These are phyloP conservation scores for Leptinotarsa juncta DNA, from an alignment of 2,888 invertebrate genomes.

Conservation along the genomic window DNA sequence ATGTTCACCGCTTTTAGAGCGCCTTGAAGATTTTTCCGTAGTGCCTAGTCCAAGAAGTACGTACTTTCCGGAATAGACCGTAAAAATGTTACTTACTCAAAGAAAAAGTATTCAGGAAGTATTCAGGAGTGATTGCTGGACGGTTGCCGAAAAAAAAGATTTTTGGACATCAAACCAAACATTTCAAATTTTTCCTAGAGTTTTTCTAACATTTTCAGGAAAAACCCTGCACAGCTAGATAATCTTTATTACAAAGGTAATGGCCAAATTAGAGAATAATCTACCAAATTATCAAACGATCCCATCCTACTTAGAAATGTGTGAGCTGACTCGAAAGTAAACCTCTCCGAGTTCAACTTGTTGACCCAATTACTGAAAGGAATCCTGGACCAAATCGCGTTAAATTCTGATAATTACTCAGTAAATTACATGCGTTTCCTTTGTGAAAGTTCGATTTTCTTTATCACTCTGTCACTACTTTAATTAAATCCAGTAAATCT, in stretches of 20 bases:
- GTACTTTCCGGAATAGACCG: too few species aligned
- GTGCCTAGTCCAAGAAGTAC: too few species aligned
- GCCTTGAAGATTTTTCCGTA: too few species aligned
- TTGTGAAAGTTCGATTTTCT: slow-evolving; percentile 8
- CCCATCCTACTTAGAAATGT: neutral
- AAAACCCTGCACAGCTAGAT: too few species aligned
- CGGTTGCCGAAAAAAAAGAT: too few species aligned
- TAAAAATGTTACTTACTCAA: too few species aligned
- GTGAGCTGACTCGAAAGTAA: neutral
- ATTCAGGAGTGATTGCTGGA: too few species aligned
- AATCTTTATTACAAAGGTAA: neutral
- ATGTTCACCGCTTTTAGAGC: too few species aligned
- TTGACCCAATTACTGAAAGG: neutral
- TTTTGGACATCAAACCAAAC: too few species aligned
- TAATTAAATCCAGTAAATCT: slow-evolving; percentile 12
- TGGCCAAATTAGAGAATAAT: neutral
- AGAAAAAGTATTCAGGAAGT: too few species aligned
- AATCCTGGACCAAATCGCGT: neutral
- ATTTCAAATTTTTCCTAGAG: too few species aligned
- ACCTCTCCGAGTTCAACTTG: neutral
- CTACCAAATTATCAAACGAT: neutral
- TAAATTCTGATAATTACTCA: slow-evolving; percentile 8
- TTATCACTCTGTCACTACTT: slow-evolving; percentile 7
- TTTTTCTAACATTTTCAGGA: too few species aligned
- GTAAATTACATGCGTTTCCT: slow-evolving; percentile 7